Evolutionary conservation across 1,140 invertebrate species (phyloP).

Genomic region (Monomorium pharaonis): DNA sequence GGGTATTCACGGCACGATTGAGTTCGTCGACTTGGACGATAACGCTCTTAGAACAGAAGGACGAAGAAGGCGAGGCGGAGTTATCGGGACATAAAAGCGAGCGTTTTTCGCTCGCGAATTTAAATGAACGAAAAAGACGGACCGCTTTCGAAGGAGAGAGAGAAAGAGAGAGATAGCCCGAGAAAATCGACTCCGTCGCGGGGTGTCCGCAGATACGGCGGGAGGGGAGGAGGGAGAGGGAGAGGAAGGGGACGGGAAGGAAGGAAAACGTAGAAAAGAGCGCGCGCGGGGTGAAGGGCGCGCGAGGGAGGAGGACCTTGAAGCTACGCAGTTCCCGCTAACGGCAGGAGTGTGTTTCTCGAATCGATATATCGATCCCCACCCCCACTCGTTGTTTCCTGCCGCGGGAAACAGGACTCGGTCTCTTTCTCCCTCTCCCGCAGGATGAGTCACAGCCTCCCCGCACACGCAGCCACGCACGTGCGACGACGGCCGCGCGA

Average conservation of each 20-base stretch:
- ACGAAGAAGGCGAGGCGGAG: constrained; percentile 1
- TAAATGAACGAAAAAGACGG: constrained; percentile 34
- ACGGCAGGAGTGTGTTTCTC: constrained; percentile 81
- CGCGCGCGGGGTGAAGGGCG: constrained; percentile 6
- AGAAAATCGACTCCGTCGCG: constrained; percentile 35
- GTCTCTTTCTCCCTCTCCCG: constrained; percentile 81
- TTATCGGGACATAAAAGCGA: constrained; percentile 8
- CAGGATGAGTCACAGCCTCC: constrained; percentile 85
- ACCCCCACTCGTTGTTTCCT: constrained; percentile 83
- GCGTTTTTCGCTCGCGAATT: constrained; percentile 29
- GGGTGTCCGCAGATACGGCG: not conserved
- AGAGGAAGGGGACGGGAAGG: too few relatives aligned
- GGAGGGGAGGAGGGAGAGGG: not conserved
- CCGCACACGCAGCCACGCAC: constrained; percentile 70
- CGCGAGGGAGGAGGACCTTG: constrained; percentile 69
- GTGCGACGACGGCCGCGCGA: constrained; percentile 56
- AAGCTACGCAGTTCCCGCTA: constrained; percentile 82
- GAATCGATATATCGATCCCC: constrained; percentile 85
- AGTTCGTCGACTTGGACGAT: constrained; percentile 10
- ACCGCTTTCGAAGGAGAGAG: constrained; percentile 38
- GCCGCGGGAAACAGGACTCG: constrained; percentile 83
- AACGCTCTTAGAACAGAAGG: constrained; percentile 12
- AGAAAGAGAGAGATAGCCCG: too few relatives aligned
- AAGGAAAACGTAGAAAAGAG: constrained; percentile 34
- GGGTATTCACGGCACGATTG: constrained; percentile 13